phyloP scores from a whole-genome alignment of 2,797 vertebrate species.

The Ciconia nigra region DNA sequence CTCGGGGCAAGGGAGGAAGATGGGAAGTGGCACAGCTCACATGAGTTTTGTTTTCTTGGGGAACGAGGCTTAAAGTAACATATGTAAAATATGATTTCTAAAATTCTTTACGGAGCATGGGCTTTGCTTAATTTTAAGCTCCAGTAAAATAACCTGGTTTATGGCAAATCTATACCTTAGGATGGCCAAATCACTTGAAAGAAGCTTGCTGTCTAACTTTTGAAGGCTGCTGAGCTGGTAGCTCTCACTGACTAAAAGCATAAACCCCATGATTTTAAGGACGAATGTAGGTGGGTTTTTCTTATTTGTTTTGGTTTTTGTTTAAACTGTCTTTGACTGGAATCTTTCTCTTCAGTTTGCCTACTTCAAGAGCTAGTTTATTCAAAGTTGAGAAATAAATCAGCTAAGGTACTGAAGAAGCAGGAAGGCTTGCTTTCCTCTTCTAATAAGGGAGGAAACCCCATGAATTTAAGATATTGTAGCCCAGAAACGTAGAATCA shows the following conservation, averaged over 20 bases:
- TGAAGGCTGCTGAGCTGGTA: background rate
- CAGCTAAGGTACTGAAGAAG: background rate
- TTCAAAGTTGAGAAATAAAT: background rate
- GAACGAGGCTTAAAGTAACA: background rate
- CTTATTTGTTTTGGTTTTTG: background rate
- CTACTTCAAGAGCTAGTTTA: background rate
- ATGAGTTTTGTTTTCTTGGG: background rate
- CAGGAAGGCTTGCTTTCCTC: background rate
- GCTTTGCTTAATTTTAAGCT: background rate
- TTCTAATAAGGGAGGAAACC: background rate
- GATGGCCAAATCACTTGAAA: background rate
- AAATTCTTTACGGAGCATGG: rapidly evolving
- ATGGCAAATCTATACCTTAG: background rate
- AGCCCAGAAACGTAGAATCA: background rate
- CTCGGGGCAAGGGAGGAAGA: rapidly evolving
- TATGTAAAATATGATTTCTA: background rate
- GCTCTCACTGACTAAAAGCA: background rate
- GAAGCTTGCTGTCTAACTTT: background rate
- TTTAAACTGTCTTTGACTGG: background rate
- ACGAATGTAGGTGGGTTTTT: background rate
- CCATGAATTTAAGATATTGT: background rate
- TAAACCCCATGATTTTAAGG: background rate
- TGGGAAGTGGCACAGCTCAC: rapidly evolving
- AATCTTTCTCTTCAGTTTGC: background rate
- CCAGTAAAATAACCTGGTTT: background rate